Percentiles rank a stretch among this genome's conserved stretches.
These are phyloP conservation scores for Seira musarum DNA, from an alignment of 2,888 invertebrate species.

Conservation along the genomic window DNA sequence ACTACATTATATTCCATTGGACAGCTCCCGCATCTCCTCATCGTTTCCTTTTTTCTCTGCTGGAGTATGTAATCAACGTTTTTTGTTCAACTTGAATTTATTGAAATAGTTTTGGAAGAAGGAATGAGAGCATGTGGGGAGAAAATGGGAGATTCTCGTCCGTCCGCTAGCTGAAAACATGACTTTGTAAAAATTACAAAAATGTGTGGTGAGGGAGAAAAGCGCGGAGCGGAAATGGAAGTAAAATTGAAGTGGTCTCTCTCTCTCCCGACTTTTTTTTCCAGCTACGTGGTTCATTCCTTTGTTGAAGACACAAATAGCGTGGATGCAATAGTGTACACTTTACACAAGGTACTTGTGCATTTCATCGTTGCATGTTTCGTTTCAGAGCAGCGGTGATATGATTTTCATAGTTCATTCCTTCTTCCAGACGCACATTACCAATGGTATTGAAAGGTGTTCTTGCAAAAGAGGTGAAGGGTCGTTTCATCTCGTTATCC, in stretches of 20 bases:
- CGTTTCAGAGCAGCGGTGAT: background rate
- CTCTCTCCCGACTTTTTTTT: too few relatives aligned
- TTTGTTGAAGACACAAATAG: background rate
- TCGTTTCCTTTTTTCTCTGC: slow-evolving; percentile 24
- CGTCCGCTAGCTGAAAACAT: background rate
- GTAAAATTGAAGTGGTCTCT: slow-evolving; percentile 14
- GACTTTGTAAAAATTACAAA: slow-evolving; percentile 16
- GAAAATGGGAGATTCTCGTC: slow-evolving; percentile 18
- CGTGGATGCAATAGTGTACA: background rate
- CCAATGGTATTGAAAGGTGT: background rate
- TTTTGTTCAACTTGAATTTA: slow-evolving; percentile 45
- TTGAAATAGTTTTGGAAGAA: slow-evolving; percentile 46
- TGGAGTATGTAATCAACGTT: slow-evolving; percentile 38
- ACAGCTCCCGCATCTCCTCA: slow-evolving; percentile 19
- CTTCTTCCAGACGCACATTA: background rate
- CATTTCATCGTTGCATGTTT: background rate
- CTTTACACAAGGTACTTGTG: background rate
- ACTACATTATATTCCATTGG: slow-evolving; percentile 16
- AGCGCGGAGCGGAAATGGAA: slow-evolving; percentile 15
- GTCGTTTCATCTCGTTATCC: too few relatives aligned
- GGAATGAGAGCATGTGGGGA: slow-evolving; percentile 20
- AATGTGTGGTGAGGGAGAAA: slow-evolving; percentile 10
- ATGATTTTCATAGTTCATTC: background rate
- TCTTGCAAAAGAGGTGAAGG: background rate
- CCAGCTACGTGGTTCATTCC: background rate